phyloP scores from a whole-genome alignment of 2,888 invertebrate species.

The Luperina nickerlii region DNA sequence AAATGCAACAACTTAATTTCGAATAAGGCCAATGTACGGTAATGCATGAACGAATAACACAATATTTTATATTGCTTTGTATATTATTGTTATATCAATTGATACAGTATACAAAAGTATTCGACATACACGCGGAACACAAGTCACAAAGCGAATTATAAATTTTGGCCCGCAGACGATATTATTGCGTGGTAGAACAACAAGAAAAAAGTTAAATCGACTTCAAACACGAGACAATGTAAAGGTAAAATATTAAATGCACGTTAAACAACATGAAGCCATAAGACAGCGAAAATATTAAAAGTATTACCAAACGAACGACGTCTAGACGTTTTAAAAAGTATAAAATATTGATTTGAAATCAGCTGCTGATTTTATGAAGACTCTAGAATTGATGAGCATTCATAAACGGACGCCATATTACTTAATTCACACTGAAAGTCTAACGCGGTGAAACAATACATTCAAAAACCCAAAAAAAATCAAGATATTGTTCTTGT shows the following conservation, averaged over 20 bases:
- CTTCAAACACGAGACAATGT: constrained; percentile 46
- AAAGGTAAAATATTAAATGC: constrained; percentile 52
- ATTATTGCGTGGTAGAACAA: constrained; percentile 17
- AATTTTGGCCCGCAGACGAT: constrained; percentile 17
- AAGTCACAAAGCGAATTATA: constrained; percentile 42
- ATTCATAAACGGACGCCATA: background rate
- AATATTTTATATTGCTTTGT: constrained; percentile 63
- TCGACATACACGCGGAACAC: constrained; percentile 45
- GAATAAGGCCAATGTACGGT: constrained; percentile 81
- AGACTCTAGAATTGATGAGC: constrained; percentile 13
- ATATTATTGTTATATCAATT: constrained; percentile 59
- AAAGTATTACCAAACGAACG: constrained; percentile 25
- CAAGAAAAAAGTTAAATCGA: constrained; percentile 43
- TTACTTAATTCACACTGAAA: constrained; percentile 23
- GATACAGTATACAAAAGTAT: constrained; percentile 53
- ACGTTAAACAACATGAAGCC: constrained; percentile 45
- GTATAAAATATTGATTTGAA: constrained; percentile 23
- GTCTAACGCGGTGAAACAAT: background rate
- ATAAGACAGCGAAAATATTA: constrained; percentile 27
- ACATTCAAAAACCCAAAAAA: background rate
- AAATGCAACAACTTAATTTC: constrained; percentile 77
- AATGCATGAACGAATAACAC: constrained; percentile 65
- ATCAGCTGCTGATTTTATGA: constrained; percentile 37
- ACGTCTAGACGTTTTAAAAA: constrained; percentile 50
- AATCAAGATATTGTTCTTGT: background rate